Base-by-base conservation (phyloP, 2,888 invertebrate genomes). In the Mesochorus sp. region DNA sequence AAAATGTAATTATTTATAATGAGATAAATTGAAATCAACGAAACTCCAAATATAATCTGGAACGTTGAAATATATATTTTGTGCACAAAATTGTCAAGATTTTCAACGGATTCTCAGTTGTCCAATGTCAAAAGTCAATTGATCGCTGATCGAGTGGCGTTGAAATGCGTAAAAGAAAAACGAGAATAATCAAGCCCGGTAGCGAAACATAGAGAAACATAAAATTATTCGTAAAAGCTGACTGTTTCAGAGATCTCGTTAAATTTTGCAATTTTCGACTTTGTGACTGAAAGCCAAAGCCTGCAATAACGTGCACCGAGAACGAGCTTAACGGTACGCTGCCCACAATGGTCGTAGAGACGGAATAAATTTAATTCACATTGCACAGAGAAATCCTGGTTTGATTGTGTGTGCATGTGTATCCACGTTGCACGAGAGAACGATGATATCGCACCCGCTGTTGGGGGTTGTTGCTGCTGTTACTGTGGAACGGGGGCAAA, bases 321-420 rank as follows among this genome's bases (percentile, higher is more conserved):
- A 70, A 74, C 57, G 68, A 61, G 74, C 53, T 72, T 51, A 67
- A 71, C 68, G 77, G 72, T 66, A 75, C 71, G 64, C 73, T 53
- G 75, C 51, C 75, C 68, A 75, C 75, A 44, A 24, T 47, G 62
- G 53, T 14, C 39, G 75, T 61, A 49, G 68, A 49, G 74, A 66
- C 76, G 70, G 79, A 79, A 81, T 81, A 78, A 80, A 79, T 81
- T 81, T 77, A 81, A 73, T 81, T 79, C 79, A 64, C 74, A 74
- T 62, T 61, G 42, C 49, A 47, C 61, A n/a, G 61, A 51, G 62
- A 53, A 77, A 72, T 77, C 75, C 79, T 70, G 68, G 66, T 66
- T 28, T 37, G 49, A 66, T n/a, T n/a, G n/a, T n/a, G n/a, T n/a
- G n/a, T n/a, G n/a, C n/a, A n/a, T n/a, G n/a, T n/a, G n/a, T n/a